Evolutionary conservation across 1,140 invertebrate genomes (phyloP).

Genomic region (Zaprionus ornatus): DNA sequence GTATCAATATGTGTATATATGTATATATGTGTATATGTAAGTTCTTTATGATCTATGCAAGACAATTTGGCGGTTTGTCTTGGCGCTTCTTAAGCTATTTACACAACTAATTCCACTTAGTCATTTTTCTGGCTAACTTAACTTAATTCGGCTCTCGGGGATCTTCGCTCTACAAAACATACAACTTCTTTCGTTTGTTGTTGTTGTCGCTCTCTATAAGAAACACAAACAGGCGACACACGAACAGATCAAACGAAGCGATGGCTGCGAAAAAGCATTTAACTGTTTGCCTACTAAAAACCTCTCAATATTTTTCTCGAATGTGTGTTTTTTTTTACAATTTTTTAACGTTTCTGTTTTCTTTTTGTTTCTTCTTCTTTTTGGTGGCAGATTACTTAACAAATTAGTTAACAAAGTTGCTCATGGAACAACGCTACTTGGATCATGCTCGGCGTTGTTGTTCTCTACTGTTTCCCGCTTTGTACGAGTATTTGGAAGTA

Average conservation of each 20-base stretch:
- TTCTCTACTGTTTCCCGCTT: conserved; percentile 49
- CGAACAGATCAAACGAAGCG: conserved; percentile 70
- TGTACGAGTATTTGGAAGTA: conserved; percentile 67
- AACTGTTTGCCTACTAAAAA: conserved; percentile 64
- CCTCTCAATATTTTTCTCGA: conserved; percentile 43
- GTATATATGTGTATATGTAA: conserved; percentile 37
- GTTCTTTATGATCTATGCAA: conserved; percentile 23
- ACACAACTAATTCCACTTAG: conserved; percentile 75
- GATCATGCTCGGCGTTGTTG: neutral
- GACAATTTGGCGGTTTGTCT: conserved; percentile 41
- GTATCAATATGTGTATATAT: conserved; percentile 44
- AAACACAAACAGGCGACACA: conserved; percentile 28
- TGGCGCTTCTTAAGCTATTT: conserved; percentile 70
- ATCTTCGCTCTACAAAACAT: conserved; percentile 52
- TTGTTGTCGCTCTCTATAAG: conserved; percentile 22
- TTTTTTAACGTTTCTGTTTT: conserved; percentile 39
- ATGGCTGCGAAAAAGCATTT: conserved; percentile 74
- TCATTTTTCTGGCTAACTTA: conserved; percentile 43
- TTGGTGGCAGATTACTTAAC: conserved; percentile 76
- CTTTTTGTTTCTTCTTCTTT: conserved; percentile 32
- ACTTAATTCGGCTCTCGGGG: conserved; percentile 54
- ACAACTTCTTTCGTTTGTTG: conserved; percentile 70
- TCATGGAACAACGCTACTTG: conserved; percentile 65
- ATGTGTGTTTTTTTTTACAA: conserved; percentile 39
- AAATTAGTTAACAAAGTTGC: conserved; percentile 82